phyloP scores from a whole-genome alignment of 2,113 vertebrate genomes.

The Odocoileus virginianus region DNA sequence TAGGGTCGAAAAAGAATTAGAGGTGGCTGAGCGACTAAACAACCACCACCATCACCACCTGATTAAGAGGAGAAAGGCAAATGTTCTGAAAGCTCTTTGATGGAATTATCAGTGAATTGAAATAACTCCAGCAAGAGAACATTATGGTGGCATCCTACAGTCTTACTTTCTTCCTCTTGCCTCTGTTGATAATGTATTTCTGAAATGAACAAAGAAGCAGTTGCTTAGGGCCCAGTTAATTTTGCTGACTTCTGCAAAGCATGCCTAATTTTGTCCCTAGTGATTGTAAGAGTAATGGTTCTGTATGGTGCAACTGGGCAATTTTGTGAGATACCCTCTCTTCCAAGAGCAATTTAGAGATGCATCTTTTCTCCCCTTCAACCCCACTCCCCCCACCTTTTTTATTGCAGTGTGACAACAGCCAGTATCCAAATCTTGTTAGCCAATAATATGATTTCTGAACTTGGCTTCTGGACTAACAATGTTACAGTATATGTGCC shows the following conservation, averaged over 20 bases:
- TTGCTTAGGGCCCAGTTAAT: constrained; percentile 69
- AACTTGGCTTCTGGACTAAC: constrained; percentile 29
- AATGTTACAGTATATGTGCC: background rate
- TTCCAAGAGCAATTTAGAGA: constrained; percentile 69
- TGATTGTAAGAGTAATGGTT: constrained; percentile 50
- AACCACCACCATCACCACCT: background rate
- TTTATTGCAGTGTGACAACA: constrained; percentile 69
- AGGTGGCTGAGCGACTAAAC: background rate
- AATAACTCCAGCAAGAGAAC: background rate
- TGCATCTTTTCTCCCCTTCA: background rate
- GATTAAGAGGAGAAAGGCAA: constrained; percentile 55
- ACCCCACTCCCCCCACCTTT: background rate
- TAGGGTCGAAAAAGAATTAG: background rate
- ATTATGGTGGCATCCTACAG: background rate
- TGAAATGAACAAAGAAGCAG: constrained; percentile 60
- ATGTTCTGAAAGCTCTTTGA: constrained; percentile 50
- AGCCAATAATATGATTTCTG: constrained; percentile 78
- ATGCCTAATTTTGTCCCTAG: constrained; percentile 59
- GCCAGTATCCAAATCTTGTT: constrained; percentile 75
- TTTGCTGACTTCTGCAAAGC: constrained; percentile 48
- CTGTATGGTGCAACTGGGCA: constrained; percentile 64
- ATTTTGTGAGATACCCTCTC: constrained; percentile 59
- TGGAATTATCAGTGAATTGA: background rate
- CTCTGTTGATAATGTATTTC: background rate
- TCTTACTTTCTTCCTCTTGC: background rate